Evolutionary conservation across 2,888 invertebrate genomes (phyloP), one percentile per base, ranked within the genome.

Genomic region (Blastobasis adustella): DNA sequence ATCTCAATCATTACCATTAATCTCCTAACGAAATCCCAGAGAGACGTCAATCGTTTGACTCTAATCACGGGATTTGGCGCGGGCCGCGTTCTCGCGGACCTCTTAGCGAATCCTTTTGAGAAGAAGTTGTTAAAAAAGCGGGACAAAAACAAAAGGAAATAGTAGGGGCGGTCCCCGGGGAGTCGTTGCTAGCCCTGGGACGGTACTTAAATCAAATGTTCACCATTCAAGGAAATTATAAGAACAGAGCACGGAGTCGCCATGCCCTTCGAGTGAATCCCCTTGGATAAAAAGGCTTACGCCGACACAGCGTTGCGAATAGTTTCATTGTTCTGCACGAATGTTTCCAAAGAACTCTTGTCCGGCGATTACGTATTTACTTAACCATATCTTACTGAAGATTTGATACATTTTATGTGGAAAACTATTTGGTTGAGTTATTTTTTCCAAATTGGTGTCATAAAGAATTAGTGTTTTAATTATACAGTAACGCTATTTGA

Each of bases 151-250:
- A 84, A 85, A 83, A 71, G 79, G 74, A 81, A 85, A 86, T 85
- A 85, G 84, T 80, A 79, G 78, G 84, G 84, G 83, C 79, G 84
- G 78, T 80, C 85, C 75, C 77, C 58, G 49, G 77, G 65, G 85
- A 75, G 76, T 71, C 84, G 74, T 85, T 79, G 69, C 71, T 79
- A 74, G 77, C 78, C 79, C 73, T 79, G 82, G 83, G 85, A 82
- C 81, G 82, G 81, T 82, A 82, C 84, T 86, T 86, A 83, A 85
- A 85, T 86, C 84, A 86, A 86, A 86, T 82, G 84, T 80, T 82
- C 82, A 77, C 80, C 79, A 79, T 85, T 85, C 80, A 79, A 80
- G 81, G 79, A 82, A 86, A 86, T 86, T 86, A 83, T 82, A 83
- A 86, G 82, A 85, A 80, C 76, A 79, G 70, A 68, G 74, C 75